phyloP scores from a whole-genome alignment of 2,888 invertebrate species.

The Lucinisca nassula region DNA sequence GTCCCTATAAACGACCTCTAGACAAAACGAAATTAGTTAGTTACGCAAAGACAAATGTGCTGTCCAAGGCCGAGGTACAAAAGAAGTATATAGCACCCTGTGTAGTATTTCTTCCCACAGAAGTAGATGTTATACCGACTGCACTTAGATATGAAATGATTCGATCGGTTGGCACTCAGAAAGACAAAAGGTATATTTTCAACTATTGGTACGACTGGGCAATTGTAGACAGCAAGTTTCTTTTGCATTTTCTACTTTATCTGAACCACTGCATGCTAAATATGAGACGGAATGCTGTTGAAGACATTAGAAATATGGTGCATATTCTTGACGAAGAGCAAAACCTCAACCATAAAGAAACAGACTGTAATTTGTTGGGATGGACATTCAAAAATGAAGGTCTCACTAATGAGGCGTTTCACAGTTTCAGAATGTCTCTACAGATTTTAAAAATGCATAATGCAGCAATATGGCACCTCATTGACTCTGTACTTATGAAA shows the following conservation, averaged over 20 bases:
- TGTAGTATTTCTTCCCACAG: background rate
- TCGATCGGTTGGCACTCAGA: background rate
- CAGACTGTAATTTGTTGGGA: background rate
- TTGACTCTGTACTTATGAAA: too few relatives aligned
- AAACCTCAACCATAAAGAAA: background rate
- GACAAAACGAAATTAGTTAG: too few relatives aligned
- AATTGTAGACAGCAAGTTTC: background rate
- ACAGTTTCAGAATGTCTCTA: background rate
- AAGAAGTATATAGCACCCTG: background rate
- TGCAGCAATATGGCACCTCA: background rate
- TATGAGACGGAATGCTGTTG: background rate
- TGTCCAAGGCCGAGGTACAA: background rate
- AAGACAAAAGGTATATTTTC: background rate
- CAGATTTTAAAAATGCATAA: background rate
- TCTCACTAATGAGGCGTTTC: background rate
- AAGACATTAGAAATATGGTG: background rate
- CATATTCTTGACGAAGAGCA: background rate
- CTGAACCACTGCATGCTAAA: background rate
- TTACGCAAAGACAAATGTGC: background rate
- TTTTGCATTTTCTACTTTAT: background rate
- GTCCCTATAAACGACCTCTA: too few relatives aligned
- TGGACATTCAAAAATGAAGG: background rate
- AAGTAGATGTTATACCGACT: background rate
- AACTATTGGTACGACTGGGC: background rate
- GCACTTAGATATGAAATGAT: background rate